Evolutionary conservation across 1,140 invertebrate genomes (phyloP).

Genomic region (Papilio xuthus): DNA sequence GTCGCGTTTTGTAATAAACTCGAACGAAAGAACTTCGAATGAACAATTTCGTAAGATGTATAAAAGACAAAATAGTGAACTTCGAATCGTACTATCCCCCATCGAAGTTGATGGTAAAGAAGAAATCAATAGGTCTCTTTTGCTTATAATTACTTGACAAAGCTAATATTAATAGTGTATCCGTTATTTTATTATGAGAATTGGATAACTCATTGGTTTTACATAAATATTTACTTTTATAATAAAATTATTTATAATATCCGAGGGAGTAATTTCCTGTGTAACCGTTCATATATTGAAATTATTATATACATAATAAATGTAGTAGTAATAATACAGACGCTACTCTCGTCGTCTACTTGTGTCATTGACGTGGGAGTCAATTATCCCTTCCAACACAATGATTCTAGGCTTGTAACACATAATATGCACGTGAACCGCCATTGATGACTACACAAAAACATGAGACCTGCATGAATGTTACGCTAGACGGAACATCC

Average conservation of each 20-base stretch:
- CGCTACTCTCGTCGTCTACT: neutral
- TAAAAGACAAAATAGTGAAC: too few species aligned
- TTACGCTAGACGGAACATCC: neutral
- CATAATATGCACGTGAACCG: neutral
- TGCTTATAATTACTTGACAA: neutral
- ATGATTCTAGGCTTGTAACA: neutral
- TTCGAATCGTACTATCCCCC: too few species aligned
- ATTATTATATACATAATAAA: neutral
- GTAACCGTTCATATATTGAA: neutral
- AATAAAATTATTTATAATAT: conserved; percentile 1
- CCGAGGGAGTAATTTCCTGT: neutral
- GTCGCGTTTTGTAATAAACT: neutral
- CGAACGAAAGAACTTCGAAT: neutral
- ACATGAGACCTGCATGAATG: neutral
- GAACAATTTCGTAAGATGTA: too few species aligned
- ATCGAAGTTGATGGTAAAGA: too few species aligned
- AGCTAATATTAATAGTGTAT: neutral
- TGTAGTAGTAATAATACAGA: neutral
- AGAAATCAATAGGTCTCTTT: too few species aligned
- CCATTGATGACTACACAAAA: neutral
- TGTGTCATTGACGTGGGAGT: conserved; percentile 1
- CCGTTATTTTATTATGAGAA: neutral
- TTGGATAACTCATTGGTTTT: neutral
- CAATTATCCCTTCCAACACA: neutral
- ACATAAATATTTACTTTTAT: neutral